A percentile compares a stretch with the other conserved stretches of the same genome.
Conservation (phyloP, 2,113 vertebrate species). For the Thomomys bottae region DNA sequence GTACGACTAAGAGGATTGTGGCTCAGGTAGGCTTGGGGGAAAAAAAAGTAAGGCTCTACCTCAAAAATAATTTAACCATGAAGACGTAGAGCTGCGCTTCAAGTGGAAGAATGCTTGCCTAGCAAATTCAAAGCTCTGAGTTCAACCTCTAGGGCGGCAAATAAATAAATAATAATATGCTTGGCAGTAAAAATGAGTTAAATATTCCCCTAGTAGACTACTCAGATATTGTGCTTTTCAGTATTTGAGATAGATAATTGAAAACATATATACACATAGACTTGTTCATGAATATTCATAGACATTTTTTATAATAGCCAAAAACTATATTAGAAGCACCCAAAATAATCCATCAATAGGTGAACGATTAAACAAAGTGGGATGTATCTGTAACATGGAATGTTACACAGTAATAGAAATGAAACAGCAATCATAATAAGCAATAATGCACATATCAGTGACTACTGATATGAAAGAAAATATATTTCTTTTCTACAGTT, state of each 20-base stretch:
- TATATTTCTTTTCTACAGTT: background rate
- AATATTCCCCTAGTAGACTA: background rate
- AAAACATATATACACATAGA: background rate
- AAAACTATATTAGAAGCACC: too few relatives aligned
- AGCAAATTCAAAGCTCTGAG: too few relatives aligned
- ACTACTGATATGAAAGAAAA: background rate
- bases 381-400: background rate
- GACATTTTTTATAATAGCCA: background rate
- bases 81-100: too few relatives aligned
- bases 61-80: too few relatives aligned
- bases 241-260: background rate
- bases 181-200: background rate
- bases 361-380: background rate
- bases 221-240: background rate
- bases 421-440: background rate
- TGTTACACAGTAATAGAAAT: slow-evolving; percentile 7
- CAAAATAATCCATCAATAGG: background rate
- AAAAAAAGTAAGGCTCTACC: too few relatives aligned
- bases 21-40: too few relatives aligned
- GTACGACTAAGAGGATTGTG: too few relatives aligned
- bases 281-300: background rate
- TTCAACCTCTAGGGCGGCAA: too few relatives aligned
- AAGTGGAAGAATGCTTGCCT: too few relatives aligned
- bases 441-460: background rate
- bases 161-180: too few relatives aligned